Evolutionary conservation across 1,140 invertebrate species (phyloP).

Genomic region (Calycopis cecrops): DNA sequence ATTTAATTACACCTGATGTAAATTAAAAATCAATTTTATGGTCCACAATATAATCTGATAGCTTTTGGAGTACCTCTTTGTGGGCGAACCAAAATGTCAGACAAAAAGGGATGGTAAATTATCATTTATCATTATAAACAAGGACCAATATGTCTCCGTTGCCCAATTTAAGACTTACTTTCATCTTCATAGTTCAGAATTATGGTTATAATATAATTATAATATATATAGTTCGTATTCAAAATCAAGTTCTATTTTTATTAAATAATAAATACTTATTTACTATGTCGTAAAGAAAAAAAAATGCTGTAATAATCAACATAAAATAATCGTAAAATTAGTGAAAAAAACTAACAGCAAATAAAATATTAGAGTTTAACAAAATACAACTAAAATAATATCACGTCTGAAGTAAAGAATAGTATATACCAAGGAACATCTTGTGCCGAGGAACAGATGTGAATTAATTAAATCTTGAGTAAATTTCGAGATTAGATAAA

Average conservation of each 20-base stretch:
- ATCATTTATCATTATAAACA: not conserved
- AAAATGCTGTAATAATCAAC: no score
- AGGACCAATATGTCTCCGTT: not conserved
- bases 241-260: not conserved
- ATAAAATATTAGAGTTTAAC: not conserved
- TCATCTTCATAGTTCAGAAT: no score
- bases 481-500: not conserved
- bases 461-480: not conserved
- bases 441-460: not conserved
- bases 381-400: not conserved
- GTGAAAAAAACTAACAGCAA: not conserved
- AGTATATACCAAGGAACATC: not conserved
- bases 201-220: no score
- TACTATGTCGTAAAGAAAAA: no score
- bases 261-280: no score
- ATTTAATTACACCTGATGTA: no score
- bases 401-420: not conserved
- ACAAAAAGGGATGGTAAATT: not conserved
- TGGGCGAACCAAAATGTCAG: not conserved
- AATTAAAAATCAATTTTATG: no score
- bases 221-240: no score
- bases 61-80: no score
- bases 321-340: not conserved
- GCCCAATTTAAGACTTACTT: not conserved
- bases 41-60: no score